These are phyloP conservation scores for Muscina levida DNA, from an alignment of 2,888 invertebrate genomes.

Conservation along the genomic window DNA sequence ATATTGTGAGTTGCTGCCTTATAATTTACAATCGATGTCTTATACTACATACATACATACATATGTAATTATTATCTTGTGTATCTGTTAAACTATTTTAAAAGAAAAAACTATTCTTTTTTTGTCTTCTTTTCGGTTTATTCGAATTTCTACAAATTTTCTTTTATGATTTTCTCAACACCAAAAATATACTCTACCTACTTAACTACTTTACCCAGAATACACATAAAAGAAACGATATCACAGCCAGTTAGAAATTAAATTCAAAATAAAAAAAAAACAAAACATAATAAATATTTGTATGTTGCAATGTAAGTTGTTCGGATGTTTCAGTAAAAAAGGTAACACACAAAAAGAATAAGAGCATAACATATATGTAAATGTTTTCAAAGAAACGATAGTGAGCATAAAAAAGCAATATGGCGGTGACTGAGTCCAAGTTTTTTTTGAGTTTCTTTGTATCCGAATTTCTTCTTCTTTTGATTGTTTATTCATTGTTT, in stretches of 20 bases:
- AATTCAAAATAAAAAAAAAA: conserved; percentile 16
- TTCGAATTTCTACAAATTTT: conserved; percentile 2
- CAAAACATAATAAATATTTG: conserved; percentile 31
- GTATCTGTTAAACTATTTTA: conserved; percentile 2
- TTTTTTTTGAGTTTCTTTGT: conserved; percentile 53
- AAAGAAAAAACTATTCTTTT: too few species aligned
- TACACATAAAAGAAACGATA: conserved; percentile 49
- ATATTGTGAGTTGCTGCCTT: conserved; percentile 60
- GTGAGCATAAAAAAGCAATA: conserved; percentile 77
- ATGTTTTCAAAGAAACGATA: conserved; percentile 54
- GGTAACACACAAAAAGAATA: conserved; percentile 35
- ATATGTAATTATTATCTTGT: conserved; percentile 37
- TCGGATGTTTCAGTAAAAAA: conserved; percentile 5
- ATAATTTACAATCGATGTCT: conserved; percentile 57
- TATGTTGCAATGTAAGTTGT: conserved; percentile 22
- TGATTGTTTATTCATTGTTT: conserved; percentile 42
- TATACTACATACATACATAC: conserved; percentile 13
- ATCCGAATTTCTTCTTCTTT: conserved; percentile 50
- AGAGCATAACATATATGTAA: conserved; percentile 22
- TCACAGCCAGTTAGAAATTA: conserved; percentile 30
- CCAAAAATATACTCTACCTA: not conserved
- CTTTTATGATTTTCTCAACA: conserved; percentile 35
- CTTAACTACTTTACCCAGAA: not conserved
- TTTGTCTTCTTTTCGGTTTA: conserved; percentile 58
- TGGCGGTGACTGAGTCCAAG: conserved; percentile 79